phyloP scores from a whole-genome alignment of 2,113 vertebrate genomes.

The Dinomys branickii region DNA sequence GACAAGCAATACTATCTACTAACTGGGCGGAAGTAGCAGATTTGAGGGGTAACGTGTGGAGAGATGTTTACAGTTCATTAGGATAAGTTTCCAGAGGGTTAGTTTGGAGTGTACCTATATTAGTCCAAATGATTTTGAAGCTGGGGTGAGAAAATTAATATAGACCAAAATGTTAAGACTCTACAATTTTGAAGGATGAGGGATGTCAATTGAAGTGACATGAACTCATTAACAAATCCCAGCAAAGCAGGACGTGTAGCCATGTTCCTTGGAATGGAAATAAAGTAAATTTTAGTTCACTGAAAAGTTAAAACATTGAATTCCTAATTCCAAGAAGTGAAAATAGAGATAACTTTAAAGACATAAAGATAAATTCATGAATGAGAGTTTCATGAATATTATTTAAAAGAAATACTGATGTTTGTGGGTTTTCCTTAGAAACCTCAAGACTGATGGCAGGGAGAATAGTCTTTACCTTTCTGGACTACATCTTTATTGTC shows the following conservation, averaged over 20 bases:
- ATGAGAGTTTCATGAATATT: neutral
- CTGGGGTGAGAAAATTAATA: neutral
- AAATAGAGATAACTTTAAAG: conserved; percentile 32
- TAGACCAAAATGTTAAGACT: neutral
- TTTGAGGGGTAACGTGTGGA: neutral
- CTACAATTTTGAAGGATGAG: neutral
- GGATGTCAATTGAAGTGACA: neutral
- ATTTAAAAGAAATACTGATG: neutral
- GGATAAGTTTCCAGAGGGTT: neutral
- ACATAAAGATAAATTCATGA: neutral
- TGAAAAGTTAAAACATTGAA: neutral
- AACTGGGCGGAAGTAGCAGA: neutral
- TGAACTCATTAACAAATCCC: neutral
- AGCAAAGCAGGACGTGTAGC: neutral
- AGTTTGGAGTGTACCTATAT: neutral
- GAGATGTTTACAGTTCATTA: neutral
- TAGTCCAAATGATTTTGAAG: neutral
- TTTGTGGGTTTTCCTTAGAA: neutral
- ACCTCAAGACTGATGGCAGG: neutral
- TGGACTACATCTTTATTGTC: neutral
- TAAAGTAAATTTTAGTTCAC: neutral
- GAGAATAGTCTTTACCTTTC: neutral
- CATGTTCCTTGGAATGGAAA: neutral
- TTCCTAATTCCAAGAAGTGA: neutral
- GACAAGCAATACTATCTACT: neutral